Conservation (phyloP, 1,140 invertebrate species). For the Cherax destructor region DNA sequence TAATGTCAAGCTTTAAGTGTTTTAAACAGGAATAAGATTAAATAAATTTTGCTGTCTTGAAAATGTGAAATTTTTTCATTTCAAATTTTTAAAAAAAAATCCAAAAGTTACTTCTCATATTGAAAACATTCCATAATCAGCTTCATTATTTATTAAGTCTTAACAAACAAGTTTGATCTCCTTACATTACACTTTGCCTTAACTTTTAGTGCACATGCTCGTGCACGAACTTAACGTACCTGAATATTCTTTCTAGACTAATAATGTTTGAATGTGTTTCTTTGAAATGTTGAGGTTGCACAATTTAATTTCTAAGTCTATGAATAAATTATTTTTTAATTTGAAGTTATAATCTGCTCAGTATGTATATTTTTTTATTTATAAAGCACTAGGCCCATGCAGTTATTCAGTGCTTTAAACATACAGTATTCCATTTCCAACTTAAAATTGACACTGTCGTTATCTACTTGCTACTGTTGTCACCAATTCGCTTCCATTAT, state of each 20-base stretch:
- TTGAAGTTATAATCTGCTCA: too few relatives aligned
- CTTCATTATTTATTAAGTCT: neutral
- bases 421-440: too few relatives aligned
- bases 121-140: neutral
- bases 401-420: too few relatives aligned
- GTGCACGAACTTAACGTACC: neutral
- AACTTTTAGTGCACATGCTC: neutral
- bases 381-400: too few relatives aligned
- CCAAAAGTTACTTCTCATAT: neutral
- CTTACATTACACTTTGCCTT: neutral
- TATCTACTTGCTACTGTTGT: too few relatives aligned
- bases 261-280: neutral
- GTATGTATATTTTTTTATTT: too few relatives aligned
- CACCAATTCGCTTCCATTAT: too few relatives aligned
- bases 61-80: neutral
- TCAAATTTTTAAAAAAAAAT: neutral
- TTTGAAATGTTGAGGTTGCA: neutral
- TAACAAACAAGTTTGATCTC: neutral
- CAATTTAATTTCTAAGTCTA: neutral
- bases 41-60: neutral
- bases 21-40: neutral
- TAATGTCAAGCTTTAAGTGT: constrained; percentile 7
- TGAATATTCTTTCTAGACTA: neutral
- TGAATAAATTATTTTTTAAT: neutral
- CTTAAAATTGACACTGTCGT: too few relatives aligned